Conservation (phyloP, 2,797 vertebrate species). For the Pseudochromis fuscus region DNA sequence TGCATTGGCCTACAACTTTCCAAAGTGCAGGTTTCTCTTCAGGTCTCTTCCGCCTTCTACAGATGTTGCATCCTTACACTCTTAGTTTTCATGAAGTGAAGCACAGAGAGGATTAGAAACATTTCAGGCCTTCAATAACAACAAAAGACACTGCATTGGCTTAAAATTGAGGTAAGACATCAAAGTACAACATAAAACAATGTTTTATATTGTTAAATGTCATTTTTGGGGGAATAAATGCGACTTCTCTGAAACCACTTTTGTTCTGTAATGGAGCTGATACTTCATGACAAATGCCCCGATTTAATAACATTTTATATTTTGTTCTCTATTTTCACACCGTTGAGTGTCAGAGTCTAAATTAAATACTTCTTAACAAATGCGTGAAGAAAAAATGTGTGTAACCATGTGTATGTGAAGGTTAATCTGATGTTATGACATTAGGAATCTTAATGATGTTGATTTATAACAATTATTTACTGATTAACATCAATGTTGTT, state of each 20-base stretch:
- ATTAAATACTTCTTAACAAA: background rate
- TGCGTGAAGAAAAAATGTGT: background rate
- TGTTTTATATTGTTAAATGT: background rate
- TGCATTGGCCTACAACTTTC: slow-evolving; percentile 58
- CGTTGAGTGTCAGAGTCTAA: background rate
- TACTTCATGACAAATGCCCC: background rate
- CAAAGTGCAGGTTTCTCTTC: slow-evolving; percentile 45
- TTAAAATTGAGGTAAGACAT: slow-evolving; percentile 59
- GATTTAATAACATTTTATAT: background rate
- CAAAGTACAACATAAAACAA: background rate
- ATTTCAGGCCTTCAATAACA: slow-evolving; percentile 14
- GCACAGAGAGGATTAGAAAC: slow-evolving; percentile 24
- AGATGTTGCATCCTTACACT: slow-evolving; percentile 33
- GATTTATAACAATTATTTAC: background rate
- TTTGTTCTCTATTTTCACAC: background rate
- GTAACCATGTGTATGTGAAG: background rate
- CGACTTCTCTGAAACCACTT: background rate
- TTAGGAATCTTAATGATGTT: background rate
- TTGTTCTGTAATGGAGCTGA: background rate
- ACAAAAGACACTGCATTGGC: background rate
- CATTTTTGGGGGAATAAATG: background rate
- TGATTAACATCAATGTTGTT: slow-evolving; percentile 1
- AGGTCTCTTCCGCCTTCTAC: slow-evolving; percentile 63
- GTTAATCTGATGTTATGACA: background rate
- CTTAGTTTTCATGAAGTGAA: slow-evolving; percentile 38